Conservation (phyloP, 2,888 invertebrate genomes). For the Apodemia zela region DNA sequence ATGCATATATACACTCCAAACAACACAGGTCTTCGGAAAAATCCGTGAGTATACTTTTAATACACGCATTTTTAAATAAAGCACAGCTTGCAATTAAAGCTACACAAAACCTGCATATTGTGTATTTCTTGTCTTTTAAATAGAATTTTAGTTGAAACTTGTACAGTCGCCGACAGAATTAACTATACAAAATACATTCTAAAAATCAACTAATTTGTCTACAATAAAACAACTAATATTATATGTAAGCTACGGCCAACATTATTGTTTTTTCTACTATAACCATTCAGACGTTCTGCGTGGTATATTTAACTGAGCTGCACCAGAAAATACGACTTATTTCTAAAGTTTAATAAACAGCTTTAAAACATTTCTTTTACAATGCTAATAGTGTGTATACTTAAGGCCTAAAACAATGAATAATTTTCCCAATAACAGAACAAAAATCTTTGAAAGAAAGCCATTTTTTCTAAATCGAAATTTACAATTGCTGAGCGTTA, state of each 20-base stretch:
- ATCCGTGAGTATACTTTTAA: constrained; percentile 61
- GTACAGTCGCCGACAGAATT: constrained; percentile 12
- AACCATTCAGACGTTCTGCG: too few species aligned
- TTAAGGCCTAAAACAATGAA: too few species aligned
- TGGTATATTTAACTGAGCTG: too few species aligned
- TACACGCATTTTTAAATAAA: constrained; percentile 26
- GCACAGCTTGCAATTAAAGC: constrained; percentile 23
- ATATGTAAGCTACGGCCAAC: not conserved
- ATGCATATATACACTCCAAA: constrained; percentile 38
- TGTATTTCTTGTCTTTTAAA: constrained; percentile 1
- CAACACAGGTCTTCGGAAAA: constrained; percentile 49
- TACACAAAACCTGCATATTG: constrained; percentile 20
- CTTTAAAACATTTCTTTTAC: too few species aligned
- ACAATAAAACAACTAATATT: not conserved
- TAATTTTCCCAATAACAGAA: too few species aligned
- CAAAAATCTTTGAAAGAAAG: too few species aligned
- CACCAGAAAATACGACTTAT: too few species aligned
- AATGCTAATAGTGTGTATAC: too few species aligned
- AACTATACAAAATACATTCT: constrained; percentile 10
- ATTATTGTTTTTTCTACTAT: not conserved
- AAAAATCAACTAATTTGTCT: not conserved
- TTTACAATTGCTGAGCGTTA: too few species aligned
- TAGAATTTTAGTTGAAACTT: not conserved
- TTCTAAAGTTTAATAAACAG: too few species aligned
- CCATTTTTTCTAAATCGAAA: too few species aligned